A percentile compares a stretch with the other conserved stretches of the same genome.
These are phyloP conservation scores for Taurulus bubalis DNA, from an alignment of 2,113 vertebrate genomes.

Conservation along the genomic window DNA sequence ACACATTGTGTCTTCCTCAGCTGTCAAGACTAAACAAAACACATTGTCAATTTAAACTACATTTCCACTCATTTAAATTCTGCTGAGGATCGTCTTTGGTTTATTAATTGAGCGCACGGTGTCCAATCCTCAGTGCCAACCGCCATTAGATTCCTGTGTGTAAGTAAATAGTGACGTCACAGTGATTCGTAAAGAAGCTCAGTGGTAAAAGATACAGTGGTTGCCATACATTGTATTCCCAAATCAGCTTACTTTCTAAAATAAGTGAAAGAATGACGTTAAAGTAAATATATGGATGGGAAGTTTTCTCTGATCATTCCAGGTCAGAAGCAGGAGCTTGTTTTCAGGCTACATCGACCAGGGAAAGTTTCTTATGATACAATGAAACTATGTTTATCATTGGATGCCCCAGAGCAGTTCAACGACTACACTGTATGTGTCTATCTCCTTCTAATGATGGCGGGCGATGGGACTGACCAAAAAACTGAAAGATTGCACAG, in stretches of 20 bases:
- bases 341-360: constrained; percentile 9
- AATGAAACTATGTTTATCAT: constrained; percentile 18
- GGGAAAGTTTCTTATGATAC: background rate
- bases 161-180: constrained; percentile 24
- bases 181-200: constrained; percentile 22
- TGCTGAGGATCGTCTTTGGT: constrained; percentile 32
- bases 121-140: constrained; percentile 3
- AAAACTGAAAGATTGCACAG: background rate
- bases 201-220: constrained; percentile 14
- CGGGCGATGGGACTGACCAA: background rate
- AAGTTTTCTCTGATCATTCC: constrained; percentile 18
- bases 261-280: background rate
- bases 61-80: constrained; percentile 17
- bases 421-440: background rate
- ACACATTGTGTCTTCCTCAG: constrained; percentile 4
- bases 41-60: constrained; percentile 24
- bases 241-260: background rate
- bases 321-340: constrained; percentile 14
- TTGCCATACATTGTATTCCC: background rate
- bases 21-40: constrained; percentile 35
- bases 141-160: constrained; percentile 33
- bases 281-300: constrained; percentile 2
- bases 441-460: constrained; percentile 3
- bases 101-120: constrained; percentile 30
- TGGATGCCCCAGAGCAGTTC: background rate